Evolutionary conservation across 2,797 vertebrate species (phyloP), one percentile per base, ranked within the genome.

Genomic region (Notoglanidium macrostoma): DNA sequence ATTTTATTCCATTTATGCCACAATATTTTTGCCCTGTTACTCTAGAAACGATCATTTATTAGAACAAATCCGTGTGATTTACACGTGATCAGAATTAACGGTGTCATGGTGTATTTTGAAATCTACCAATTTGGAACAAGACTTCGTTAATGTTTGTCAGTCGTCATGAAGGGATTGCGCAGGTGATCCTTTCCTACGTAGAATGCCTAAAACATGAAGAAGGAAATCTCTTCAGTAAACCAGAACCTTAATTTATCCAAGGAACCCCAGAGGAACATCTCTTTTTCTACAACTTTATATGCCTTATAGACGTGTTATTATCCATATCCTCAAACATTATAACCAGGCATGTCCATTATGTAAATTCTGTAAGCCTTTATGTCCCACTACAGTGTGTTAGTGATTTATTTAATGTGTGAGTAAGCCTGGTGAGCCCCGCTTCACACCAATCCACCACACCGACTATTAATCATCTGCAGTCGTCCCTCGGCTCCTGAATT

Each of bases 381-480:
- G 76, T 35, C 76, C 55, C 26, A 67, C 40, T 32, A 83, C 61
- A 35, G 54, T 23, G 76, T 79, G 19, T 51, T 17, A 67, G 85
- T 86, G 94, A 95, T 95, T 95, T 93, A 95, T 95, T 90, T 93
- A 81, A 84, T 59, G 78, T 91, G 93, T 94, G 92, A 92, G 88
- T 89, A 79, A 79, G 9, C 51, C 54, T 40, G 76, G 76, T 79
- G 93, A 55, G 80, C 91, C 92, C 85, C 80, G 90, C 91, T 91
- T 90, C 85, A 92, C 93, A 93, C 88, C 91, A 91, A 91, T 92
- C 90, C 90, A 88, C 88, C 91, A 88, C 93, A 87, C 49, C 88
- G 87, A 65, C 91, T 94, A 95, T 96, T 95, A 95, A 96, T 96
- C 94, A 95, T 91, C 89, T 87, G 46, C 89, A 89, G 90, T 90